These are phyloP conservation scores for Nautilus pompilius DNA, from an alignment of 1,140 invertebrate species.

Conservation along the genomic window DNA sequence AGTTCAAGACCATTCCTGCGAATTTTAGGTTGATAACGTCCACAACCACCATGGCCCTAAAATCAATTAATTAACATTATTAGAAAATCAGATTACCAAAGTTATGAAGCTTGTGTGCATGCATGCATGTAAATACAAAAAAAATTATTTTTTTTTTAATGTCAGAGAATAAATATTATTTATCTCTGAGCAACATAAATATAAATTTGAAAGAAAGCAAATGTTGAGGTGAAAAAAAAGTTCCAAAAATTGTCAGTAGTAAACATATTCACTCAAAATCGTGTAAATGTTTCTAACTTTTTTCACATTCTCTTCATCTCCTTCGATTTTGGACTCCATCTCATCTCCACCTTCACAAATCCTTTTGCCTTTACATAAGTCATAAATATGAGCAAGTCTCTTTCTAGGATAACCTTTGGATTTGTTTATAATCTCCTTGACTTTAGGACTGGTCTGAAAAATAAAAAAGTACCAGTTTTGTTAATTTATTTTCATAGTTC, in stretches of 20 bases:
- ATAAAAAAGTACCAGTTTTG: background rate
- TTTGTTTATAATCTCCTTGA: slow-evolving; percentile 95
- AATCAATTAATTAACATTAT: background rate
- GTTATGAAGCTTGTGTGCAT: background rate
- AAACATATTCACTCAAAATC: too few relatives aligned
- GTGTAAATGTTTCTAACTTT: too few relatives aligned
- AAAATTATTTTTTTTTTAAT: background rate
- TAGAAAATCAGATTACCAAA: too few relatives aligned
- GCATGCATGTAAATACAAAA: background rate
- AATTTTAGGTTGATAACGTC: slow-evolving; percentile 93
- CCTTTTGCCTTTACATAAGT: slow-evolving; percentile 96
- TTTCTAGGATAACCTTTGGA: slow-evolving; percentile 96
- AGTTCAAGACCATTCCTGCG: slow-evolving; percentile 85
- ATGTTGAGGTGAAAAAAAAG: background rate
- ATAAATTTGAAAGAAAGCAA: background rate
- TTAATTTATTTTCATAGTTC: background rate
- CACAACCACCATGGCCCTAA: slow-evolving; percentile 91
- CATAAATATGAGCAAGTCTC: slow-evolving; percentile 92
- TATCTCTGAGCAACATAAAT: background rate
- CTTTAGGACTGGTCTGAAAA: slow-evolving; percentile 83
- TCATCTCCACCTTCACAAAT: slow-evolving; percentile 98
- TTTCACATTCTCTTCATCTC: slow-evolving; percentile 20
- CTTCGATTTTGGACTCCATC: slow-evolving; percentile 70
- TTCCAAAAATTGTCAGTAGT: too few relatives aligned
- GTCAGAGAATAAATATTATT: background rate